These are phyloP conservation scores for Anthonomus grandis DNA, from an alignment of 1,140 invertebrate genomes.

Conservation along the genomic window DNA sequence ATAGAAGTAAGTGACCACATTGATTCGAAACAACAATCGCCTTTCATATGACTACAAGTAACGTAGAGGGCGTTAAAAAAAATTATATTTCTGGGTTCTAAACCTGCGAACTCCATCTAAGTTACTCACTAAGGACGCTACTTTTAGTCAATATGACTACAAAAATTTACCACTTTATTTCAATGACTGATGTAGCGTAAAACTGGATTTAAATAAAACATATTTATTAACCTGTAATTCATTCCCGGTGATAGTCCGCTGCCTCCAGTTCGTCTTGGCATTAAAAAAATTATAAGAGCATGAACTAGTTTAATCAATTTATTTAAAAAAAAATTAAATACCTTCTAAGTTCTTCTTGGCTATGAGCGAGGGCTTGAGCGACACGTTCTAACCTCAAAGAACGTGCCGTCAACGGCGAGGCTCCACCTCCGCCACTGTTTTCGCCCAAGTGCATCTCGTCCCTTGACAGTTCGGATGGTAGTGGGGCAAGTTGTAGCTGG, in stretches of 20 bases:
- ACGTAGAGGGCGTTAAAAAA: no score
- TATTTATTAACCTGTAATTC: conserved; percentile 43
- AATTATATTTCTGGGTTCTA: no score
- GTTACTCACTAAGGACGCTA: no score
- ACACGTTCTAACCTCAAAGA: conserved; percentile 82
- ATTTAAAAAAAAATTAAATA: conserved; percentile 37
- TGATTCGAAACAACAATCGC: no score
- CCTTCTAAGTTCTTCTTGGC: conserved; percentile 80
- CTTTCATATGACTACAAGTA: no score
- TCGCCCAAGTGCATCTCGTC: conserved; percentile 70
- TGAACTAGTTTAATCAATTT: conserved; percentile 4
- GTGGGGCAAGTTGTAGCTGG: conserved; percentile 67
- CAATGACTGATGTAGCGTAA: no score
- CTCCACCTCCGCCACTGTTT: conserved; percentile 67
- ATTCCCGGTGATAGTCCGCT: conserved; percentile 40
- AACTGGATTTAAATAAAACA: no score
- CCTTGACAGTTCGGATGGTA: conserved; percentile 58
- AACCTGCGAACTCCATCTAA: no score
- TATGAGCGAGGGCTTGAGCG: conserved; percentile 81
- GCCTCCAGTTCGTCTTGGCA: conserved; percentile 40
- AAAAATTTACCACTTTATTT: no score
- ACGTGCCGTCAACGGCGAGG: conserved; percentile 79
- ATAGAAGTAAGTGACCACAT: no score
- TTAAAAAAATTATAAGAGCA: conserved; percentile 1
- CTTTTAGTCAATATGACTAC: no score